Evolutionary conservation across 1,140 invertebrate genomes (phyloP), one percentile per base, ranked within the genome.

Genomic region (Aphis gossypii): DNA sequence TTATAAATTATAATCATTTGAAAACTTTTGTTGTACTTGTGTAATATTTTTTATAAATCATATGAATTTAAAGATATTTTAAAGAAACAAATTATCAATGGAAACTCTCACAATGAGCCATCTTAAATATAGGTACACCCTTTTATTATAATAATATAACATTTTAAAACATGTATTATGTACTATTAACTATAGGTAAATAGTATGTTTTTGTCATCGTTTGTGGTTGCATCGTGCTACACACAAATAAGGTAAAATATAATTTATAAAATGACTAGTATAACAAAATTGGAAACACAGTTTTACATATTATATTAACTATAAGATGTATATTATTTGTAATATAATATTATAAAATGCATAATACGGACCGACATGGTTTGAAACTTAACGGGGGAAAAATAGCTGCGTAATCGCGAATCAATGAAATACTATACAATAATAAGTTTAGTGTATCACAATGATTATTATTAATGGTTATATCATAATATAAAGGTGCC

Each of bases 341-440:
- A 18, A n/a, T 35, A n/a, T 76, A 35, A n/a, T 76, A 76, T 76
- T 11, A 68, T 76, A 76, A n/a, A n/a, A 76, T 76, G 14, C 14
- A 76, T 76, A 20, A 76, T 76, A 20, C 14, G 60, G n/a, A 68
- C 60, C 60, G 60, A 18, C 14, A 18, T 14, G 23, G 9, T 56
- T 30, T 14, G 35, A 90, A 54, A 56, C n/a, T 35, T 56, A 90
- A 54, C 88, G 35, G 51, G n/a, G 51, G 48, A 38, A 87, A 46
- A 87, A 90, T 56, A 87, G 84, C 84, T 87, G 35, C 44, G 84
- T 87, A 87, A 87, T 87, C 84, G 25, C 84, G 84, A 87, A 46
- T 87, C 84, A 87, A 87, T 87, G 41, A 46, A 23, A 76, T 76
- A 76, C 60, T n/a, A 35, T 76, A 76, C n/a, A 76, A 76, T n/a